phyloP scores from a whole-genome alignment of 2,113 vertebrate species.

The Aleadryas rufinucha region DNA sequence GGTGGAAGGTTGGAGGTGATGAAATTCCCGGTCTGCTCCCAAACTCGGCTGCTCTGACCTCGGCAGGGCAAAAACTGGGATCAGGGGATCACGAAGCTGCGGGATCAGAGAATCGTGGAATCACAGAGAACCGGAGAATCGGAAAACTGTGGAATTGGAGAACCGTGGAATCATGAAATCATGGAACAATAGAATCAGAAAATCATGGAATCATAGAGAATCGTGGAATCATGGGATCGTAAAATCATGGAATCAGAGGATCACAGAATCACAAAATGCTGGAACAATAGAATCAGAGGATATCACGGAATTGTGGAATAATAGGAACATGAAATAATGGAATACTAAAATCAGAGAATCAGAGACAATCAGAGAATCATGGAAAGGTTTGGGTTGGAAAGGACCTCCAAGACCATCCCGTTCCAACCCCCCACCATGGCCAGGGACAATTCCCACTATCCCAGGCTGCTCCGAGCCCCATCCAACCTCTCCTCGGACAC shows the following conservation, averaged over 20 bases:
- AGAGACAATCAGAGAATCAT: background rate
- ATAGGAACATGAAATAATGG: rapidly evolving
- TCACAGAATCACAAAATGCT: rapidly evolving
- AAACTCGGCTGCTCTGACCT: background rate
- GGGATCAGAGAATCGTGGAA: background rate
- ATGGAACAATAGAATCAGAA: rapidly evolving
- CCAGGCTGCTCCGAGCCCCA: background rate
- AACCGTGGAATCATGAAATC: rapidly evolving
- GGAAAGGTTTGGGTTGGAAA: background rate
- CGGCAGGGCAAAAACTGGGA: rapidly evolving
- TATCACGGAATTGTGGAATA: rapidly evolving
- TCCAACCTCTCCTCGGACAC: background rate
- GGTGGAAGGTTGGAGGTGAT: background rate
- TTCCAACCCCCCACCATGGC: background rate
- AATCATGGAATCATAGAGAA: rapidly evolving
- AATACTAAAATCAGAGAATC: background rate
- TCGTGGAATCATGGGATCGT: rapidly evolving
- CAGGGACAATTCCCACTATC: background rate
- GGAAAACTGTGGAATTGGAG: background rate
- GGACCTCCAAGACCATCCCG: rapidly evolving
- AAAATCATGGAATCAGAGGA: background rate
- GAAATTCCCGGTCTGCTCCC: background rate
- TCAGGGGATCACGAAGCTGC: background rate
- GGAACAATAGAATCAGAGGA: background rate
- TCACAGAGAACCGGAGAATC: background rate